Base-by-base conservation (phyloP, 1,140 invertebrate genomes). In the Holotrichia oblita region DNA sequence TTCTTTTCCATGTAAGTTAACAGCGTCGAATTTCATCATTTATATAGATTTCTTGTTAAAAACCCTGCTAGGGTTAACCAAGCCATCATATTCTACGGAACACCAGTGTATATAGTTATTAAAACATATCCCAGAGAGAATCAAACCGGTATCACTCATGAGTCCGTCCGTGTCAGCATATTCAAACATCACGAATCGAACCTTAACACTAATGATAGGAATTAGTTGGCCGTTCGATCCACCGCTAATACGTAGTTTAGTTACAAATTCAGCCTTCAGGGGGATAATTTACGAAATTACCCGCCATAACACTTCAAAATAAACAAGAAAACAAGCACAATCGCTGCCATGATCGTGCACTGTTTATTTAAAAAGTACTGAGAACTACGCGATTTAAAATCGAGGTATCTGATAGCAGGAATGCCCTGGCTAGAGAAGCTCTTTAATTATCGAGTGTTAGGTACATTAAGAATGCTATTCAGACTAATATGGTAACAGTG, bases 171-270 rank as follows among this genome's bases (percentile, higher is more conserved):
- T 82, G 82, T 86, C 85, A 85, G 84, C 84, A 85, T 86, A 86
- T 86, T 84, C 85, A 86, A 86, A 86, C 84, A 86, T 86, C 85
- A 86, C 85, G 85, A 85, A 85, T 85, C 84, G 84, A 85, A 82
- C 82, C 84, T 85, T 61, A 74, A 74, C 84, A 82, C 82, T 84
- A 85, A 86, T 86, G 83, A 86, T 86, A 86, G 85, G 83, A 82
- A 86, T 86, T 85, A 86, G 84, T 79, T 80, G 82, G 78, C 83
- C 84, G 84, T 83, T 84, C 85, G 85, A 86, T 86, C 83, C 83
- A 77, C 84, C 81, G 85, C 84, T 86, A 86, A 86, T 86, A 84
- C 84, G 81, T 86, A 86, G 85, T 86, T 86, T 86, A 86, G 84
- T 85, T 85, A 86, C 85, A 86, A 86, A 86, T 85, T 84, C 85